These are phyloP conservation scores for Volucella zonaria DNA, from an alignment of 2,888 invertebrate genomes.

Conservation along the genomic window DNA sequence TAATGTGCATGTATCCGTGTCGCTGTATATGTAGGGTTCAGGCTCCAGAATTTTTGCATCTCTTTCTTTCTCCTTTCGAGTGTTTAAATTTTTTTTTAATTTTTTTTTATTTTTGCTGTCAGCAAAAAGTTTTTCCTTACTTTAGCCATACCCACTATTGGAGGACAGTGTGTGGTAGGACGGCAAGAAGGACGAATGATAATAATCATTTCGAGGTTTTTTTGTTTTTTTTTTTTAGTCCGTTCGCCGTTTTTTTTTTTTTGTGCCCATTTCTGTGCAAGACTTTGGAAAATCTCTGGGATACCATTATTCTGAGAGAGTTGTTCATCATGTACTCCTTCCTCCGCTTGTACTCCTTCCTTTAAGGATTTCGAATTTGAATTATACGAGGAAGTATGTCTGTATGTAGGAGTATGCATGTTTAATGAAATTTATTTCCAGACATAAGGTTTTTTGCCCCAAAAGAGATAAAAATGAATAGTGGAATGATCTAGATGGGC, in stretches of 20 bases:
- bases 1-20: constrained; percentile 45
- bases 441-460: constrained; percentile 54
- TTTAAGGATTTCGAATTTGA: constrained; percentile 37
- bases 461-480: constrained; percentile 51
- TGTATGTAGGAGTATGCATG: neutral
- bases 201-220: constrained; percentile 43
- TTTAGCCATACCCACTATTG: neutral
- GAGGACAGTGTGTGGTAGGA: neutral
- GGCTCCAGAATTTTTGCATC: neutral
- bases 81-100: neutral
- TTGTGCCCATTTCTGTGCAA: constrained; percentile 14
- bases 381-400: constrained; percentile 26
- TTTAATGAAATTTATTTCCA: constrained; percentile 65
- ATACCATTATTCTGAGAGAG: constrained; percentile 44
- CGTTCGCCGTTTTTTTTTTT: neutral
- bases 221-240: constrained; percentile 14
- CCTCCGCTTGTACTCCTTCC: constrained; percentile 1
- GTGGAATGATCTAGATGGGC: neutral
- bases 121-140: constrained; percentile 48
- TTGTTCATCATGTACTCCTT: neutral
- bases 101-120: constrained; percentile 53
- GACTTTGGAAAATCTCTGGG: constrained; percentile 48
- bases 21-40: neutral
- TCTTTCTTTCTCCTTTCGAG: constrained; percentile 1
- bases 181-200: constrained; percentile 48